phyloP scores from a whole-genome alignment of 2,888 invertebrate species.

The Brachypalpus laphriformis region DNA sequence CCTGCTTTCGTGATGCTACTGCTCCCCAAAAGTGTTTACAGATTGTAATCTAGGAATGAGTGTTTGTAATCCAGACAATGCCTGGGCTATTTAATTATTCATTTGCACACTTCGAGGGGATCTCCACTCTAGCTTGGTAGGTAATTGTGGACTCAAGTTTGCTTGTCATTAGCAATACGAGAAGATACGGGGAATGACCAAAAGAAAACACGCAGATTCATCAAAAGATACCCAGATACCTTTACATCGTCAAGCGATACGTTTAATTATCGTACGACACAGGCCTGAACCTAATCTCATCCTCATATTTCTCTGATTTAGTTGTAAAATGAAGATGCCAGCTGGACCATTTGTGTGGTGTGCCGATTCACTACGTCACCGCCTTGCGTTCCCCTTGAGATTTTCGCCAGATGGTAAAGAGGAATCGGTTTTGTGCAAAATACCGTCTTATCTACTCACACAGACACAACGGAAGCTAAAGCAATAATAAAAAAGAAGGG shows the following conservation, averaged over 20 bases:
- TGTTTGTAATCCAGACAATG: slow-evolving; percentile 47
- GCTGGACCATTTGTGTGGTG: not conserved
- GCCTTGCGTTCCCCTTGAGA: not conserved
- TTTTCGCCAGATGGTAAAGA: slow-evolving; percentile 16
- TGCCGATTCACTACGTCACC: slow-evolving; percentile 8
- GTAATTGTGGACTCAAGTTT: slow-evolving; percentile 14
- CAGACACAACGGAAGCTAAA: not conserved
- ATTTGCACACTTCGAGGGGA: slow-evolving; percentile 37
- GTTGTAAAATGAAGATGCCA: slow-evolving; percentile 6
- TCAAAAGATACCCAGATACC: not conserved
- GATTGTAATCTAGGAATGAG: slow-evolving; percentile 55
- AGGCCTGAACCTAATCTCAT: not conserved
- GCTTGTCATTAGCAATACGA: slow-evolving; percentile 8
- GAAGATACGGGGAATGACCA: slow-evolving; percentile 13
- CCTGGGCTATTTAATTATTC: slow-evolving; percentile 47
- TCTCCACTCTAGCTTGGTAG: not conserved
- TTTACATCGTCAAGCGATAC: slow-evolving; percentile 1
- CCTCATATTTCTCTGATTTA: slow-evolving; percentile 2
- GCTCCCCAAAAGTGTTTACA: slow-evolving; percentile 51
- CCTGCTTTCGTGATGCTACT: slow-evolving; percentile 44
- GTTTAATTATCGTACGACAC: not conserved
- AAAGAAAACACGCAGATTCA: not conserved
- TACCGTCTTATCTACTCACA: not conserved
- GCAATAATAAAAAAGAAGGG: not conserved
- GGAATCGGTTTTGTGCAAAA: not conserved